phyloP scores from a whole-genome alignment of 2,888 invertebrate species.

The Allacma fusca region DNA sequence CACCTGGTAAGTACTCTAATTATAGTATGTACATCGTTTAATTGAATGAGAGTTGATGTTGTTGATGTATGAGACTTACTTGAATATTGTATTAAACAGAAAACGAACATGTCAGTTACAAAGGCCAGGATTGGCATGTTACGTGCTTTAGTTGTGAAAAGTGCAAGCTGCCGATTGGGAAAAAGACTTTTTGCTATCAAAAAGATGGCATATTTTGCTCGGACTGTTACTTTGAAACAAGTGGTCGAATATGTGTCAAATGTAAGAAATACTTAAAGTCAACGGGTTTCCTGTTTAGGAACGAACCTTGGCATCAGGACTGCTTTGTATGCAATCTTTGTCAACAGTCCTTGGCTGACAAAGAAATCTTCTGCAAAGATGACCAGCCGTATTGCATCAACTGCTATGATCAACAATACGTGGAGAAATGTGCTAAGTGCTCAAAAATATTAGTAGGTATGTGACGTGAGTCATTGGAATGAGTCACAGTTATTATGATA shows the following conservation, averaged over 20 bases:
- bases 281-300: conserved; percentile 40
- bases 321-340: conserved; percentile 42
- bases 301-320: conserved; percentile 42
- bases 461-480: conserved; percentile 4
- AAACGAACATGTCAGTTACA: conserved; percentile 39
- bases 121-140: conserved; percentile 37
- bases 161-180: conserved; percentile 41
- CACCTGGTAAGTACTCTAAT: conserved; percentile 31
- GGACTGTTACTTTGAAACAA: conserved; percentile 45
- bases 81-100: conserved; percentile 18
- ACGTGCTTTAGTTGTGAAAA: conserved; percentile 44
- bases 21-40: not conserved
- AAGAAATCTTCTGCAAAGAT: conserved; percentile 44
- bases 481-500: not conserved
- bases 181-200: conserved; percentile 44
- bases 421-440: conserved; percentile 46
- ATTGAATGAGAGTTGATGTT: too few species aligned
- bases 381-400: conserved; percentile 31
- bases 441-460: conserved; percentile 25
- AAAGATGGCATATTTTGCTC: conserved; percentile 34
- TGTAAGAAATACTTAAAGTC: conserved; percentile 39
- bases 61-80: too few species aligned
- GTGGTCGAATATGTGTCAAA: conserved; percentile 42
- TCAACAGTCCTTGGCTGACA: conserved; percentile 26
- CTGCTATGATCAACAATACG: conserved; percentile 42